These are phyloP conservation scores for Clunio marinus DNA, from an alignment of 2,888 invertebrate species.

Conservation along the genomic window DNA sequence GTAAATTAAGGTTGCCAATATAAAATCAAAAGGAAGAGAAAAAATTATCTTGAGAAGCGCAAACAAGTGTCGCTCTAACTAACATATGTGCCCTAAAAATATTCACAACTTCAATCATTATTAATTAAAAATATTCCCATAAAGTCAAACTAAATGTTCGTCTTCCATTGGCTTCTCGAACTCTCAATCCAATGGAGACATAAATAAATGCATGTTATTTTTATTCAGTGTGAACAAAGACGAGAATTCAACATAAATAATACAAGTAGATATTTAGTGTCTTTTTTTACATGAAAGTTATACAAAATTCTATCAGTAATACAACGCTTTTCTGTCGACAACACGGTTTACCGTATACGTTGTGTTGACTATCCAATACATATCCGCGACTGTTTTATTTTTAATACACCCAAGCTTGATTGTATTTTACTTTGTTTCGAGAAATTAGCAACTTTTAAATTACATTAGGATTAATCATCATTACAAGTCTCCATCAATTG, in stretches of 20 bases:
- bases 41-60: background rate
- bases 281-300: no score
- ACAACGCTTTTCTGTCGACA: no score
- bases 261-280: no score
- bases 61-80: background rate
- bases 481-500: background rate
- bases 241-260: no score
- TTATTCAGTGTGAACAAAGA: no score
- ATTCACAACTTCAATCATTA: background rate
- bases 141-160: background rate
- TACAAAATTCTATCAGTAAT: no score
- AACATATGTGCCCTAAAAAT: background rate
- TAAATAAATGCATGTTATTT: no score
- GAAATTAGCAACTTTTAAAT: background rate
- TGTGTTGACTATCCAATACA: no score
- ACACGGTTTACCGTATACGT: no score
- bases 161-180: conserved; percentile 2
- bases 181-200: no score
- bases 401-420: background rate
- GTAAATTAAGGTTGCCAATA: conserved; percentile 6
- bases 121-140: conserved; percentile 4
- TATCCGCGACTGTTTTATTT: conserved; percentile 1
- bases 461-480: background rate
- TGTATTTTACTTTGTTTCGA: background rate
- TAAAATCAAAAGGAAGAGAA: background rate